Base-by-base conservation (phyloP, 2,888 invertebrate species). In the Calliopum simillimum region DNA sequence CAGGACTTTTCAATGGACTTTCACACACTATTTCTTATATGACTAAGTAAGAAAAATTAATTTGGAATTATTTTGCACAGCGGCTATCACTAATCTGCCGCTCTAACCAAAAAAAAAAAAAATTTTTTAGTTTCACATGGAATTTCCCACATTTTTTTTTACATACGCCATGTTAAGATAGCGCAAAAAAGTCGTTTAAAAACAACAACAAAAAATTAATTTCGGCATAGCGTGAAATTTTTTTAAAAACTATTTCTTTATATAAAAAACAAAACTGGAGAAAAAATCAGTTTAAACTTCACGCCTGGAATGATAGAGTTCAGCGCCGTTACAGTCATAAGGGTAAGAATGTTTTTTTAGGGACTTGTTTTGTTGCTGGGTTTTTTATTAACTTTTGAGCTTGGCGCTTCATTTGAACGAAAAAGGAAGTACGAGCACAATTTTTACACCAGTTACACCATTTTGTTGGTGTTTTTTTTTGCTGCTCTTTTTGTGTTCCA, bases 231-330 rank as follows among this genome's bases (percentile, higher is more conserved):
- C 21, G 51, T 19, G 51, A 51, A 51, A 51, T 19, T 51, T 19
- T 51, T 51, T 51, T 14, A 21, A 21, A 21, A 51, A 13, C n/a
- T 51, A 16, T 33, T 33, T 33, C 8, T 33, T 33, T 33, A 33
- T 51, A 21, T 11, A 21, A 14, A 51, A 51, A 51, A 51, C 19
- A 19, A 51, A 51, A 49, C n/a, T 49, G 5, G 8, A 49, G 47
- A 47, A 19, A 53, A 53, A 53, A 53, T 53, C 53, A 53, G 53
- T 19, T 53, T 23, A 53, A 33, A 19, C 53, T 23, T 53, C 23
- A 53, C 53, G 11, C 53, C 23, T 12, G 53, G 53, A 13, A 53
- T 53, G 53, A 53, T 33, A 33, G 33, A 53, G 53, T 53, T 53
- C 53, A 23, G 53, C 19, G 23, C 53, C 13, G 21, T 21, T 53